Conservation (phyloP, 2,797 vertebrate species). For the Rallus crepitans region DNA sequence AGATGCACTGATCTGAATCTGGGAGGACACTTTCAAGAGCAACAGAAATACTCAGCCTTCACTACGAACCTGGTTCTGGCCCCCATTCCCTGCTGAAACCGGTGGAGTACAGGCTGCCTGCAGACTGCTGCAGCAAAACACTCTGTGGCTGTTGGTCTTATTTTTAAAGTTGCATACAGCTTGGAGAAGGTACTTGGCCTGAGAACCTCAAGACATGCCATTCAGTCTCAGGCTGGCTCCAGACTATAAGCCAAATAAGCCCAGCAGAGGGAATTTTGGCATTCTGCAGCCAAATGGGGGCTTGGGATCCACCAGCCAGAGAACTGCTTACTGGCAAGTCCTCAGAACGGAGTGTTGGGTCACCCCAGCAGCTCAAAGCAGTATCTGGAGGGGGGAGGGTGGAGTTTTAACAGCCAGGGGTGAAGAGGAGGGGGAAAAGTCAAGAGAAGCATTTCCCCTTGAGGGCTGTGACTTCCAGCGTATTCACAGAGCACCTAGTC, state of each 20-base stretch:
- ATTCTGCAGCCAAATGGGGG: not conserved
- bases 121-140: not conserved
- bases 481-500: conserved; percentile 30
- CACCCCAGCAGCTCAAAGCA: not conserved
- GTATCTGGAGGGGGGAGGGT: not conserved
- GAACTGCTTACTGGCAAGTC: not conserved
- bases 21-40: not conserved
- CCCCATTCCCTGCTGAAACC: not conserved
- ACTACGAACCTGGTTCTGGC: not conserved
- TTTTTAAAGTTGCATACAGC: not conserved
- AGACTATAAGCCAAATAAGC: not conserved
- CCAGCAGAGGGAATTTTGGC: not conserved
- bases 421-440: not conserved
- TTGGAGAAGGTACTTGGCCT: not conserved
- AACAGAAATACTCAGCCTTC: not conserved
- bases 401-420: not conserved
- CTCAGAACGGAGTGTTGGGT: not conserved
- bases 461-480: not conserved
- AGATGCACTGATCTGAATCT: not conserved
- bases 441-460: not conserved
- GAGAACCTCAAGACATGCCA: not conserved
- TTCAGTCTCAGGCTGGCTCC: not conserved
- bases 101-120: not conserved
- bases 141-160: not conserved
- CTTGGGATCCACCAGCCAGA: not conserved